Evolutionary conservation across 2,113 vertebrate species (phyloP).

Genomic region (Mesembrinibis cayennensis): DNA sequence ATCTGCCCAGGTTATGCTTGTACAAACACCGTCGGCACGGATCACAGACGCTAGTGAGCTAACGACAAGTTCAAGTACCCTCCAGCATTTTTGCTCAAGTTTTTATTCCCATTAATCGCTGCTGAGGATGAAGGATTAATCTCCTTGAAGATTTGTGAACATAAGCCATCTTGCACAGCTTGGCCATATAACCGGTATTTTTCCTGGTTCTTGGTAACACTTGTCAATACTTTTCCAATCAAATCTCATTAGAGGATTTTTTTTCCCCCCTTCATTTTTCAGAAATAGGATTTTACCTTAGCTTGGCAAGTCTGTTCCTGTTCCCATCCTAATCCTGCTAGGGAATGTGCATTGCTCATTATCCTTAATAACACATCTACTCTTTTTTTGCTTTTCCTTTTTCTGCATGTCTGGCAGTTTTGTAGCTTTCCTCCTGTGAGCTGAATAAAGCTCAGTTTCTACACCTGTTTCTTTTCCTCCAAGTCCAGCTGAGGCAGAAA

Average conservation of each 20-base stretch:
- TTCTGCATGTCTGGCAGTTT: background rate
- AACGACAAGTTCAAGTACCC: background rate
- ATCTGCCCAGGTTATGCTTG: background rate
- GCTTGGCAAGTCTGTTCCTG: conserved; percentile 28
- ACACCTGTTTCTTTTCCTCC: background rate
- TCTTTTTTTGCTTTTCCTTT: background rate
- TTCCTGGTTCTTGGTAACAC: background rate
- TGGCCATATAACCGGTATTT: background rate
- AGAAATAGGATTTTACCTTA: conserved; percentile 3
- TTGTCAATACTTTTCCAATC: background rate
- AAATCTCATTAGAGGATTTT: background rate
- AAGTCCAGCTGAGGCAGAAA: background rate
- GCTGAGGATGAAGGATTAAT: background rate
- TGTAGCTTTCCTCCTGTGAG: background rate
- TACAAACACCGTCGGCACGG: background rate
- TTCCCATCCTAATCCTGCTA: background rate
- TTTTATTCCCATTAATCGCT: background rate
- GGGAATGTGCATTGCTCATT: background rate
- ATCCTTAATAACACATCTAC: background rate
- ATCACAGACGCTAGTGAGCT: background rate
- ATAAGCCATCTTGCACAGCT: background rate
- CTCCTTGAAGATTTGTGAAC: background rate
- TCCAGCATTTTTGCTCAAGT: background rate
- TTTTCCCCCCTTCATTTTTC: background rate
- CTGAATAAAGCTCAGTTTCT: background rate